Evolutionary conservation across 2,113 vertebrate genomes (phyloP), one percentile per base, ranked within the genome.

Genomic region (Alectura lathami): DNA sequence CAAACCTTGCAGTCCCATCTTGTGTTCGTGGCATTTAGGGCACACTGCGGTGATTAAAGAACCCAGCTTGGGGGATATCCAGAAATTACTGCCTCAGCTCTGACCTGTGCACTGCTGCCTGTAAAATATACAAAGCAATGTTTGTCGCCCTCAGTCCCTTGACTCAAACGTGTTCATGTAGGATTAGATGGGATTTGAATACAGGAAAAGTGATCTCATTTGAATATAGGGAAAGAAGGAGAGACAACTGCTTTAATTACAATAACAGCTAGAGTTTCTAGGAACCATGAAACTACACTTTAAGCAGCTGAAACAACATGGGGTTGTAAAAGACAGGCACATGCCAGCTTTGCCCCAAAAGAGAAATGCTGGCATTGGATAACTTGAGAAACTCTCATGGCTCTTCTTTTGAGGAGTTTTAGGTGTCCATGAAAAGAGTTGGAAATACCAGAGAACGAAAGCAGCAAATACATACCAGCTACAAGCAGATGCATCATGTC

Each of bases 31-130:
- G 51, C 70, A 82, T 86, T 79, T 60, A 82, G 81, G 86, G 38
- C 76, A 62, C 43, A 32, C 13, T 83, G 59, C 50, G 60, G n/a
- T 32, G 36, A 47, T 86, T 69, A 80, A 93, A 59, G 18, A 78
- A 43, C 16, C 6, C 27, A 36, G 20, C 74, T 30, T 60, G 50
- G 16, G 30, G 16, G 14, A 45, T 57, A 72, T 29, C n/a, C 22
- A 72, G 60, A 84, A 82, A 5, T 0, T 0, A 72, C 3, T 12
- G 53, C 40, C 40, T 75, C 36, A 63, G 1, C 2, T 5, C 30
- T 67, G 26, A 81, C 20, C 27, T 27, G 36, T 42, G 36, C 3
- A 1, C 18, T n/a, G 16, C 2, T 34, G 20, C 40, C 32, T 38
- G 23, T 21, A 63, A 80, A 73, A 69, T 18, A 64, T 3, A 42